These are phyloP conservation scores for Terrapene triunguis DNA, from an alignment of 2,113 vertebrate genomes.

Conservation along the genomic window DNA sequence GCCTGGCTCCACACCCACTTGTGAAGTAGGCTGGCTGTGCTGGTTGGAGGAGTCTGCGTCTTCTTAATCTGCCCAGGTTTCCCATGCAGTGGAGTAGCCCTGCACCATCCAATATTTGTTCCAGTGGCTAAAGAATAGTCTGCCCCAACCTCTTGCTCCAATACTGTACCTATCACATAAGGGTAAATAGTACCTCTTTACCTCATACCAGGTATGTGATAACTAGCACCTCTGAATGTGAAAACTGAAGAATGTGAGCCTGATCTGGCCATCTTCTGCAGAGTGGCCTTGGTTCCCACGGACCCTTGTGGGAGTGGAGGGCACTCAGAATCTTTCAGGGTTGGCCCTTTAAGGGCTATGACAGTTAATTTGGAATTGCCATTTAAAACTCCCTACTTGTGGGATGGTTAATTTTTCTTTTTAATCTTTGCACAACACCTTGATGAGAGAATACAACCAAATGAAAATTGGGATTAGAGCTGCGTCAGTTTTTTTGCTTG, in stretches of 20 bases:
- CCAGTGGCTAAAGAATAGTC: background rate
- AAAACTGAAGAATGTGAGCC: background rate
- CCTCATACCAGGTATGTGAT: background rate
- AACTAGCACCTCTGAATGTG: background rate
- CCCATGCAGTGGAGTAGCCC: background rate
- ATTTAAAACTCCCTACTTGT: background rate
- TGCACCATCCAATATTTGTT: background rate
- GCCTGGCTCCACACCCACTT: background rate
- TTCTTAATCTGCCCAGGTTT: background rate
- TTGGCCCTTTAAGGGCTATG: background rate
- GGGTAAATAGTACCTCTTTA: background rate
- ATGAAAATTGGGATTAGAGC: background rate
- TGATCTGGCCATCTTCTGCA: background rate
- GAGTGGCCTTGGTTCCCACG: background rate
- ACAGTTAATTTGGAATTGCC: slow-evolving; percentile 9
- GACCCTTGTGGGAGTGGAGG: background rate
- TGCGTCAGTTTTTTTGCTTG: too few relatives aligned
- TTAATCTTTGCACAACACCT: slow-evolving; percentile 47
- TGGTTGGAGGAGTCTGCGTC: background rate
- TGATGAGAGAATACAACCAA: slow-evolving; percentile 26
- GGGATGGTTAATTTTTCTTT: slow-evolving; percentile 5
- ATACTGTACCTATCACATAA: background rate
- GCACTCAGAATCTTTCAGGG: background rate
- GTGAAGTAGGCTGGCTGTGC: background rate
- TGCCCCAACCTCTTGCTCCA: background rate